A percentile compares a stretch with the other conserved stretches of the same genome.
Conservation (phyloP, 2,113 vertebrate genomes). For the Tenebrosternarchus preto region DNA sequence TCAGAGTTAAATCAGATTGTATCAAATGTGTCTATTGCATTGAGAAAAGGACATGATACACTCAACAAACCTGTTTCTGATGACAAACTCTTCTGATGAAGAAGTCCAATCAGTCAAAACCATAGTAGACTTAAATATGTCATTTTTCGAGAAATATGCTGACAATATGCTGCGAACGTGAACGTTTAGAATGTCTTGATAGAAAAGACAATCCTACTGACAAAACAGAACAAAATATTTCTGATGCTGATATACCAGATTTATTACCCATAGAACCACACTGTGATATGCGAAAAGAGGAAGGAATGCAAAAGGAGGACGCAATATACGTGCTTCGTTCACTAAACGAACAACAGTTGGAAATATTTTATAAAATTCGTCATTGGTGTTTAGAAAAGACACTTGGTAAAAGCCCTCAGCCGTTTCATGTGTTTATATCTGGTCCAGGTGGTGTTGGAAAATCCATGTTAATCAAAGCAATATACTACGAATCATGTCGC, state of each 20-base stretch:
- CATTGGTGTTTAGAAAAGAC: conserved; percentile 39
- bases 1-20: no score
- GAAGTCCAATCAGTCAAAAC: background rate
- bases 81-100: background rate
- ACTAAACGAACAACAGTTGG: conserved; percentile 27
- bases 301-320: no score
- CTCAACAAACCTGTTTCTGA: no score
- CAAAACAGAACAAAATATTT: background rate
- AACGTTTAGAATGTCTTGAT: conserved; percentile 17
- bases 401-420: conserved; percentile 28
- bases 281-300: background rate
- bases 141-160: background rate
- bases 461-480: conserved; percentile 12
- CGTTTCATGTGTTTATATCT: conserved; percentile 44
- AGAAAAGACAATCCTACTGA: background rate
- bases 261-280: background rate
- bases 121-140: background rate
- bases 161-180: conserved; percentile 23
- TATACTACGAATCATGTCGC: background rate
- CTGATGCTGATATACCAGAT: background rate
- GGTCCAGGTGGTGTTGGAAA: conserved; percentile 36
- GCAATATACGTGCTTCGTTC: conserved; percentile 16
- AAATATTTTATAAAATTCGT: conserved; percentile 31
- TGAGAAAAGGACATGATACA: no score
- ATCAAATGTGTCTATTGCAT: no score